Evolutionary conservation across 2,888 invertebrate genomes (phyloP).

Genomic region (Electrophaes corylata): DNA sequence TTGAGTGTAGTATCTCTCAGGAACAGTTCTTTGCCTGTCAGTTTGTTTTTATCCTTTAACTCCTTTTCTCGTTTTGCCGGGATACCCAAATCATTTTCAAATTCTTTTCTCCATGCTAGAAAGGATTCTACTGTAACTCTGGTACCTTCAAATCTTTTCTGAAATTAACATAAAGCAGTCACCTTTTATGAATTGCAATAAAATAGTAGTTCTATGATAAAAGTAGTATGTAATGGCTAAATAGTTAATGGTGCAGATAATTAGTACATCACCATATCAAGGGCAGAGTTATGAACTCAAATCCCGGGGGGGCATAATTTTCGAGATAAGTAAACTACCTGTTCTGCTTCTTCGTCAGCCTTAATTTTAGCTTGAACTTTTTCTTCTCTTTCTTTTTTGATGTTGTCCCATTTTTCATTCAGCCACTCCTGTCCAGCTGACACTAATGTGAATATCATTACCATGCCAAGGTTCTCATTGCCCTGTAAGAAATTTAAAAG

Average conservation of each 20-base stretch:
- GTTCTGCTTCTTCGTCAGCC: constrained; percentile 95
- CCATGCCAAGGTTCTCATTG: constrained; percentile 96
- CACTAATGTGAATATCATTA: constrained; percentile 98
- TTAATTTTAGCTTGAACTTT: constrained; percentile 86
- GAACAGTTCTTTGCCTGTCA: constrained; percentile 97
- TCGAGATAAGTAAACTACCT: no score
- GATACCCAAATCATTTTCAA: constrained; percentile 95
- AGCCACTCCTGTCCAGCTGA: constrained; percentile 97
- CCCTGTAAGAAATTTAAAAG: constrained; percentile 82
- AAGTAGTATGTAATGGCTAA: no score
- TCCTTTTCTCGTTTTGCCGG: constrained; percentile 88
- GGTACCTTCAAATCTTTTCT: constrained; percentile 98
- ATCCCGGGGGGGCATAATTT: no score
- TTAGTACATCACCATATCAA: no score
- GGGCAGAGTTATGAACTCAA: no score
- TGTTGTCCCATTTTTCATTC: constrained; percentile 92
- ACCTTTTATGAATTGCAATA: no score
- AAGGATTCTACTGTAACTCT: constrained; percentile 98
- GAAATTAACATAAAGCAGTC: constrained; percentile 29
- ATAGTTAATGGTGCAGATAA: no score
- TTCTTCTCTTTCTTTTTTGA: constrained; percentile 89
- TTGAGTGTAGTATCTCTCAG: constrained; percentile 95
- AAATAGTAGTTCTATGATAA: no score
- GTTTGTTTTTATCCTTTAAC: constrained; percentile 90
- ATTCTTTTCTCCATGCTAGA: constrained; percentile 95